Evolutionary conservation across 2,888 invertebrate species (phyloP).

Genomic region (Osmoderma eremita): DNA sequence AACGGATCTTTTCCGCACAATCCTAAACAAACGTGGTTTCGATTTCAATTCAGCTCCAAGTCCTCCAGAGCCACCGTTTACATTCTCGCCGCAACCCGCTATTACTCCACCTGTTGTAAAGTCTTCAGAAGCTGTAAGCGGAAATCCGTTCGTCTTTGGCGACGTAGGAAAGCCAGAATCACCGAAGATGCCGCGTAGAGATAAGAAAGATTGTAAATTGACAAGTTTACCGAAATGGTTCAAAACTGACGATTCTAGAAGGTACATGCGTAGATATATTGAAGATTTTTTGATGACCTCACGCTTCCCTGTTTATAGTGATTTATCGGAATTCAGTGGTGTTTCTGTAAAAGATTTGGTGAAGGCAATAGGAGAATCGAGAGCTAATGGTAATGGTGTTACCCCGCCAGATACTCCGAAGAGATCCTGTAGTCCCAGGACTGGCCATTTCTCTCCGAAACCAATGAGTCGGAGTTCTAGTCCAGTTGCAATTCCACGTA

Average conservation of each 20-base stretch:
- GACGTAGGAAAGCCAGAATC: conserved; percentile 56
- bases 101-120: conserved; percentile 42
- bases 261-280: conserved; percentile 47
- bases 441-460: conserved; percentile 63
- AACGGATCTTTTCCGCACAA: conserved; percentile 49
- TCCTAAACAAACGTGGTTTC: conserved; percentile 66
- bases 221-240: conserved; percentile 70
- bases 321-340: conserved; percentile 69
- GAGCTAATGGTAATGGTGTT: conserved; percentile 81
- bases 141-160: conserved; percentile 64
- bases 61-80: conserved; percentile 52
- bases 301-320: conserved; percentile 53
- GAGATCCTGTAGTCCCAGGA: conserved; percentile 66
- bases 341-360: conserved; percentile 79
- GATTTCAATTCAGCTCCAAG: conserved; percentile 65
- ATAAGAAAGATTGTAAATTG: conserved; percentile 63
- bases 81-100: conserved; percentile 47
- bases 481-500: conserved; percentile 71
- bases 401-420: conserved; percentile 77
- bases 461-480: conserved; percentile 69
- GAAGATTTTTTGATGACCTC: background rate
- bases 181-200: conserved; percentile 60
- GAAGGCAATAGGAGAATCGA: conserved; percentile 77
- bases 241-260: conserved; percentile 65
- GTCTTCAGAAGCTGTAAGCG: conserved; percentile 47